These are phyloP conservation scores for Marcusenius ussheri DNA, from an alignment of 2,113 vertebrate species.

Conservation along the genomic window DNA sequence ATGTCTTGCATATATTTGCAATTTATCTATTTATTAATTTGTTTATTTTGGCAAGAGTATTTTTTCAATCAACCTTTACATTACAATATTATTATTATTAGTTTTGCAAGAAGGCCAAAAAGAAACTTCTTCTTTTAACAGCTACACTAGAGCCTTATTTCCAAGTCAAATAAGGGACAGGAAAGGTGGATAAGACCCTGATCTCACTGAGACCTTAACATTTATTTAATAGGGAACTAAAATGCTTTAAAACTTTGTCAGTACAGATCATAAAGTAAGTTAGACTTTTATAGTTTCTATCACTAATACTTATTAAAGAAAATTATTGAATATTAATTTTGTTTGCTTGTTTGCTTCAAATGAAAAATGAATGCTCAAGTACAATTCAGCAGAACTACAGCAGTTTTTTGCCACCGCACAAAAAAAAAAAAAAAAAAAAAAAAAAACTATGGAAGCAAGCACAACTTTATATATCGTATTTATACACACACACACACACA, in stretches of 20 bases:
- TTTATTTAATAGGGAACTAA: not conserved
- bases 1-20: not conserved
- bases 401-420: not conserved
- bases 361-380: not conserved
- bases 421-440: not conserved
- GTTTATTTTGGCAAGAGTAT: not conserved
- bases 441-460: not conserved
- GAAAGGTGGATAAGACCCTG: not conserved
- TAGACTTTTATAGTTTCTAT: not conserved
- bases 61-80: not conserved
- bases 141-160: not conserved
- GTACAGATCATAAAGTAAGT: not conserved
- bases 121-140: not conserved
- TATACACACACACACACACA: conserved; percentile 15
- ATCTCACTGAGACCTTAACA: not conserved
- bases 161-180: not conserved
- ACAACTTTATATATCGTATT: conserved; percentile 6
- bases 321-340: not conserved
- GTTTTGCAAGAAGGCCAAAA: not conserved
- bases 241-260: not conserved
- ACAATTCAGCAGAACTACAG: not conserved
- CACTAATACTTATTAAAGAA: not conserved
- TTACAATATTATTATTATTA: not conserved
- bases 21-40: not conserved
- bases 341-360: no score